Evolutionary conservation across 2,888 invertebrate species (phyloP), one percentile per base, ranked within the genome.

Genomic region (Drosophila koepferae): DNA sequence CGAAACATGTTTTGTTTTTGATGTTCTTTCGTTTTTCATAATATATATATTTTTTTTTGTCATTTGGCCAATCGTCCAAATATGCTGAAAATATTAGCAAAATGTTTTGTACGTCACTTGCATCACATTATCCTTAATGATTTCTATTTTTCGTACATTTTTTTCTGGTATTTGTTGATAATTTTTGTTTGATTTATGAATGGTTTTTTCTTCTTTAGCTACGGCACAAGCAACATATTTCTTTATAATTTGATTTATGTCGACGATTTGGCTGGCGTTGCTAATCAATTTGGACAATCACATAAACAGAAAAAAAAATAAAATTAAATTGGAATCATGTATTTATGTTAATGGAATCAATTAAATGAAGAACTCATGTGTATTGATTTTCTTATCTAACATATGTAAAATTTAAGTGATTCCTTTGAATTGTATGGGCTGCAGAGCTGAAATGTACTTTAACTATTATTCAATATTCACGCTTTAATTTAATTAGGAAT

Each of bases 1-100:
- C 90, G 78, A 89, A 81, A 74, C 86, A 88, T 86, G 86, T 86
- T 82, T 78, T 81, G 75, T 84, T 85, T 69, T 75, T 65, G 75
- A 75, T 75, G 65, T 41, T 89, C 23, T 34, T 48, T 53, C 58
- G 58, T 41, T 60, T 48, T 41, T 43, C 63, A 56, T 61, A 51
- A 46, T 20, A 20, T 20, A 20, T 20, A 20, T 20, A 20, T 20
- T 2, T 40, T 54, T 56, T 41, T 49, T 49, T 49, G 6, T 59
- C 36, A 43, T 61, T 58, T 59, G 65, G 64, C 36, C 60, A 63
- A 23, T 60, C 63, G 61, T 56, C 60, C 14, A 62, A 74, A 73
- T 70, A 71, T 72, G 64, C 62, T 66, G 51, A 55, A 81, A 79
- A 73, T 77, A 77, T 81, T 77, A 81, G 67, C 64, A 51, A 66